Conservation (phyloP, 2,113 vertebrate genomes). For the Naja naja region DNA sequence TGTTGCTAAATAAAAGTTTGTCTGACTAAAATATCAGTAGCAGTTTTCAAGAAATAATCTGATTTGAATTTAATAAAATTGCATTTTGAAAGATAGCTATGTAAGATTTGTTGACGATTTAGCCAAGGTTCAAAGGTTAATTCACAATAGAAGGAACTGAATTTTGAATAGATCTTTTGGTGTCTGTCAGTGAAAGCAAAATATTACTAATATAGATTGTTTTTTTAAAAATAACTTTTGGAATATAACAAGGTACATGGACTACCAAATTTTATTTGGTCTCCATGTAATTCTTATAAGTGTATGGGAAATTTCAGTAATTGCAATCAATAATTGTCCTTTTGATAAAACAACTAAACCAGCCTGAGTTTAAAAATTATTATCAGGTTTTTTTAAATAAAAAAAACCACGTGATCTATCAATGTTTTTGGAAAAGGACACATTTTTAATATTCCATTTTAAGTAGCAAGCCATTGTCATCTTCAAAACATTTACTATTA, state of each 20-base stretch:
- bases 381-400: neutral
- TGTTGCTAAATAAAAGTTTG: neutral
- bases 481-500: conserved; percentile 33
- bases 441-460: conserved; percentile 34
- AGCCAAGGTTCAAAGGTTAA: neutral
- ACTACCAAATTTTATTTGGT: neutral
- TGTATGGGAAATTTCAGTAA: neutral
- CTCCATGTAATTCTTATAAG: neutral
- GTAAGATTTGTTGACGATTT: neutral
- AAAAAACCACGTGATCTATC: neutral
- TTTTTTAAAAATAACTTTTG: neutral
- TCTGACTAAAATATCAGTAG: neutral
- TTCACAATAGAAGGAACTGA: neutral
- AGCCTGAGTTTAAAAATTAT: neutral
- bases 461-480: neutral
- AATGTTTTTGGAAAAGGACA: conserved; percentile 26
- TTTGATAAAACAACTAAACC: neutral
- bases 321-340: conserved; percentile 5
- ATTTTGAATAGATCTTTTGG: neutral
- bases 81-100: neutral
- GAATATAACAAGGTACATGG: neutral
- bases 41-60: neutral
- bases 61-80: neutral
- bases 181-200: neutral
- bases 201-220: rapidly evolving